Evolutionary conservation across 2,113 vertebrate species (phyloP), one percentile per base, ranked within the genome.

Genomic region (human): DNA sequence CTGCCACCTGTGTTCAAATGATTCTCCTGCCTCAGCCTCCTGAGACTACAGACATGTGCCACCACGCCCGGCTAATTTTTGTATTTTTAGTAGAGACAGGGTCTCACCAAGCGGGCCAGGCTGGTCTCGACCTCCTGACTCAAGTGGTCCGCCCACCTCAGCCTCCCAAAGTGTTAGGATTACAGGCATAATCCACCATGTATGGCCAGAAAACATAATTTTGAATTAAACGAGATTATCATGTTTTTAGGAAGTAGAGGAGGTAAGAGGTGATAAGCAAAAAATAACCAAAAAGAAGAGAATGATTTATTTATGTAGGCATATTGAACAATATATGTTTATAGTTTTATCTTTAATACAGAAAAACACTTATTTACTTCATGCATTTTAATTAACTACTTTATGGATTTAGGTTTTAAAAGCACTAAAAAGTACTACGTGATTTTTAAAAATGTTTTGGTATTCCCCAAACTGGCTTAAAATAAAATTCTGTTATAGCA

Each of bases 211-310:
- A 95, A 93, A 90, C 8, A 68, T 50, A 90, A 81, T 92, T 82
- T 87, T 85, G 57, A 57, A 94, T 94, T 89, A 87, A 96, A 57
- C 91, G 38, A 95, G 25, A 95, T 68, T n/a, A 88, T 59, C 48
- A 76, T 16, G 89, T 81, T 92, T 84, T 95, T 50, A 73, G 68
- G 90, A 85, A 38, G 50, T 32, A 64, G n/a, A 48, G 13, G 82
- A 94, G 32, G 64, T 73, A 78, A 93, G 75, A 78, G 17, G 13
- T 93, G 40, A 93, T 17, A 94, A 80, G n/a, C 35, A 80, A 93
- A 94, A 59, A 66, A 88, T 27, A 90, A 73, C 18, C 35, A 57
- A n/a, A 81, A 87, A 78, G n/a, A 76, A 64, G 7, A 90, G 14
- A 55, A 73, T 32, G 38, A 78, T 76, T 89, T 86, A 94, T 32